Percentiles rank a stretch among this genome's conserved stretches.
Evolutionary conservation across 2,888 invertebrate genomes (phyloP).

Genomic region (Spilarctia lutea): DNA sequence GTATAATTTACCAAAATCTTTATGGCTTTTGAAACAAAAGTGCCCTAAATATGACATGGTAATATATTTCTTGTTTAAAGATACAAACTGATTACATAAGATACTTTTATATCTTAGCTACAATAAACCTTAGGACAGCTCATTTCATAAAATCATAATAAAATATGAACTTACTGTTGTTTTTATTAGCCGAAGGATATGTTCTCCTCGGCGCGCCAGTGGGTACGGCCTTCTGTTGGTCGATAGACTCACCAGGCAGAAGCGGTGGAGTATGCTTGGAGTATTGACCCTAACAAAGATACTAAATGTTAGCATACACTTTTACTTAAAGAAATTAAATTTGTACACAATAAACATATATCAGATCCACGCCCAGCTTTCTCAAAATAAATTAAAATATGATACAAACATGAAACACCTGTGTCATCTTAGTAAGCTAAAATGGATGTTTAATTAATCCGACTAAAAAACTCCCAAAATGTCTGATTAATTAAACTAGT

Average conservation of each 20-base stretch:
- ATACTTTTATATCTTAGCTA: not conserved
- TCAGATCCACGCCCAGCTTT: not conserved
- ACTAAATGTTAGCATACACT: not conserved
- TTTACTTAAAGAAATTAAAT: not conserved
- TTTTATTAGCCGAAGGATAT: conserved; percentile 62
- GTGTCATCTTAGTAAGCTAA: not conserved
- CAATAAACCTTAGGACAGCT: not conserved
- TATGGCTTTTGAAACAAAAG: not conserved
- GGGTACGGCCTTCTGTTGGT: conserved; percentile 78
- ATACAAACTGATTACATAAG: not conserved
- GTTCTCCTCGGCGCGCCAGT: conserved; percentile 84
- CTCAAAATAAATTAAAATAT: not conserved
- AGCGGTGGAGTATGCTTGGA: conserved; percentile 75
- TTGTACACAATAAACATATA: not conserved
- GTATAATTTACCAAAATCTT: not conserved
- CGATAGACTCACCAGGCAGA: conserved; percentile 71
- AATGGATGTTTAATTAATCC: not conserved
- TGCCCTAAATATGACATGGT: not conserved
- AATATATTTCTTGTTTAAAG: not conserved
- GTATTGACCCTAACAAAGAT: conserved; percentile 74
- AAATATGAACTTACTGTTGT: conserved; percentile 59
- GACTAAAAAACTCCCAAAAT: not conserved
- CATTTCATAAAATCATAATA: not conserved
- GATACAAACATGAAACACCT: too few relatives aligned
- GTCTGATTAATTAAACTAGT: too few relatives aligned